Percentiles rank a stretch among this genome's conserved stretches.
Evolutionary conservation across 1,140 invertebrate species (phyloP).

Genomic region (Druon quercuslanigerum): DNA sequence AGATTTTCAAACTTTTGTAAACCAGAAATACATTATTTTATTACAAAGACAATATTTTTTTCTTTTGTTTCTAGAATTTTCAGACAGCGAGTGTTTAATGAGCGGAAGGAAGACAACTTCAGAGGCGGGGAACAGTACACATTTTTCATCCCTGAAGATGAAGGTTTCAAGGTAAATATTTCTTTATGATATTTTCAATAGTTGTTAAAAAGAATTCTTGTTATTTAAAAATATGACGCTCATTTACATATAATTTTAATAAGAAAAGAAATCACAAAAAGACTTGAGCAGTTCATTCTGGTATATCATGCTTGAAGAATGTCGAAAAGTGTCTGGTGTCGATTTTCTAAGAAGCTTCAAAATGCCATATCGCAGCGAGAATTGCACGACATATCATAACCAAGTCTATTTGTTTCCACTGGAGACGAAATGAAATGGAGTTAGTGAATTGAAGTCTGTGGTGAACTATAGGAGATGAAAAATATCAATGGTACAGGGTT

Average conservation of each 20-base stretch:
- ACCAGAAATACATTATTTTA: background rate
- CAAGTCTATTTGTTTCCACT: background rate
- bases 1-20: background rate
- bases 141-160: conserved; percentile 93
- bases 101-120: conserved; percentile 85
- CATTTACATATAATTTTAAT: too few species aligned
- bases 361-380: background rate
- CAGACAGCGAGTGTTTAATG: conserved; percentile 82
- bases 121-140: conserved; percentile 86
- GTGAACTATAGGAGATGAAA: background rate
- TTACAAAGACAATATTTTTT: conserved; percentile 8
- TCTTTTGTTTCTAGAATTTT: conserved; percentile 79
- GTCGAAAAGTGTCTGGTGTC: background rate
- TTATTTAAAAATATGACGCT: too few species aligned
- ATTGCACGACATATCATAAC: conserved; percentile 13
- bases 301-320: background rate
- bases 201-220: background rate
- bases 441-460: conserved; percentile 28
- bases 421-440: conserved; percentile 12
- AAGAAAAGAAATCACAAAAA: background rate
- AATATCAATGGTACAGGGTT: conserved; percentile 5
- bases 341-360: background rate
- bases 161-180: conserved; percentile 85
- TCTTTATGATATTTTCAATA: background rate
- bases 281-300: background rate